A percentile compares a stretch with the other conserved stretches of the same genome.
Conservation (phyloP, 1,140 invertebrate species). For the Phymastichus coffea region DNA sequence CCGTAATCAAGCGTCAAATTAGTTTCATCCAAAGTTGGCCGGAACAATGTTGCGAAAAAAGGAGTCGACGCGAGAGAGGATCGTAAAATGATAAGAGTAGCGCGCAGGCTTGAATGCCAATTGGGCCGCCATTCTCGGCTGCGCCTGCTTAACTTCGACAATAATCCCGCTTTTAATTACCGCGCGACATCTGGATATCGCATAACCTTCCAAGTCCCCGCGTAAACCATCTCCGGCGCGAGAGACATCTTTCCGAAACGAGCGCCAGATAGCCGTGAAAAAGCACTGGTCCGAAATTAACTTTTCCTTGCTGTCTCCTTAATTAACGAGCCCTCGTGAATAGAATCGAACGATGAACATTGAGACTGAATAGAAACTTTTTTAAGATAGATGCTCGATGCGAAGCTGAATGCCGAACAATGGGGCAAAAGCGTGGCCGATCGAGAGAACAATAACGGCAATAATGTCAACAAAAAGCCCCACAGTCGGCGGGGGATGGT, state of each 20-base stretch:
- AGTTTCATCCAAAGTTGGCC: no score
- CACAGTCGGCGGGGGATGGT: neutral
- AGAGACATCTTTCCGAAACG: conserved; percentile 47
- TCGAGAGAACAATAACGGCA: conserved; percentile 15
- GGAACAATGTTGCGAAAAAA: neutral
- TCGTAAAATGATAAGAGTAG: conserved; percentile 27
- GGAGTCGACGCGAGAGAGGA: neutral
- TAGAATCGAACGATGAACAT: neutral
- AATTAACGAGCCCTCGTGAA: neutral
- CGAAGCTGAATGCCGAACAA: neutral
- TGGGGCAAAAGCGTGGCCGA: neutral
- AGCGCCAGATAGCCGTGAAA: conserved; percentile 46
- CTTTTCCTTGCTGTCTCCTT: conserved; percentile 4
- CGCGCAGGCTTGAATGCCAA: conserved; percentile 25
- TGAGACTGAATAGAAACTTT: neutral
- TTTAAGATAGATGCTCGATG: no score
- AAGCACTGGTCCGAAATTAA: conserved; percentile 6
- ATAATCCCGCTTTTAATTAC: conserved; percentile 56
- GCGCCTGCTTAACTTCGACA: conserved; percentile 45
- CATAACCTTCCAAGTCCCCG: conserved; percentile 40
- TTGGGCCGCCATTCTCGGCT: neutral
- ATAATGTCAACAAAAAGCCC: conserved; percentile 9
- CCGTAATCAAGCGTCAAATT: no score
- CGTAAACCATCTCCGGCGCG: conserved; percentile 32
- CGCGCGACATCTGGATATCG: conserved; percentile 54